phyloP scores from a whole-genome alignment of 2,888 invertebrate genomes.

The Unio delphinus region DNA sequence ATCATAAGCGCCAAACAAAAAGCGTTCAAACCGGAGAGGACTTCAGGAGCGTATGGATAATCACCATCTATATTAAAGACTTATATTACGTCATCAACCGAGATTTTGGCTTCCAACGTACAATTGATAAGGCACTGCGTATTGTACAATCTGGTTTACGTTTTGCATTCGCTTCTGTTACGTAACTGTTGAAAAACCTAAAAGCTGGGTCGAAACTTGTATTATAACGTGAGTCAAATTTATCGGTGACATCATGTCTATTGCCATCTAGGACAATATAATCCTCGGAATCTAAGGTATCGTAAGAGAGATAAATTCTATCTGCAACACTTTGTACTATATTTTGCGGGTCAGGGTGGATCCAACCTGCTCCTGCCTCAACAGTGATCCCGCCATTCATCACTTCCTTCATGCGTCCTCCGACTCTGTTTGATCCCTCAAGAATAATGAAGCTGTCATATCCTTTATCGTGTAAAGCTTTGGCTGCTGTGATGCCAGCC shows the following conservation, averaged over 20 bases:
- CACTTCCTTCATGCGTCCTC: conserved; percentile 20
- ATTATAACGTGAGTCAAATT: conserved; percentile 8
- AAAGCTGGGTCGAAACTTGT: background rate
- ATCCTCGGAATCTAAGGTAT: conserved; percentile 5
- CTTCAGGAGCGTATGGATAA: conserved; percentile 4
- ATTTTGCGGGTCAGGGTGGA: conserved; percentile 18
- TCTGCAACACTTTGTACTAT: conserved; percentile 16
- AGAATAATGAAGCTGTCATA: conserved; percentile 23
- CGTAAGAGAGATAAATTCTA: conserved; percentile 7
- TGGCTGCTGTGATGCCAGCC: conserved; percentile 30
- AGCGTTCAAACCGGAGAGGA: conserved; percentile 14
- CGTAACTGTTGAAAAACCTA: background rate
- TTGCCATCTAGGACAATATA: conserved; percentile 14
- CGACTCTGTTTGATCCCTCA: conserved; percentile 22
- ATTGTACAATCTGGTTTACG: conserved; percentile 9
- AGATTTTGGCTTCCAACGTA: conserved; percentile 13
- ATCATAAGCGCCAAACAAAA: conserved; percentile 1
- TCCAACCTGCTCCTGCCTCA: conserved; percentile 26
- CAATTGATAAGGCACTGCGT: conserved; percentile 7
- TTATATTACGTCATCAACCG: conserved; percentile 19
- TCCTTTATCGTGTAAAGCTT: conserved; percentile 24
- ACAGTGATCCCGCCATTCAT: conserved; percentile 18
- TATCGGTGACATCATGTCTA: conserved; percentile 13
- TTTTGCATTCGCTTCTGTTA: background rate
- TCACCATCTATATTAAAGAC: conserved; percentile 6